Evolutionary conservation across 2,113 vertebrate species (phyloP).

Genomic region (Trochalopteron elliotii): DNA sequence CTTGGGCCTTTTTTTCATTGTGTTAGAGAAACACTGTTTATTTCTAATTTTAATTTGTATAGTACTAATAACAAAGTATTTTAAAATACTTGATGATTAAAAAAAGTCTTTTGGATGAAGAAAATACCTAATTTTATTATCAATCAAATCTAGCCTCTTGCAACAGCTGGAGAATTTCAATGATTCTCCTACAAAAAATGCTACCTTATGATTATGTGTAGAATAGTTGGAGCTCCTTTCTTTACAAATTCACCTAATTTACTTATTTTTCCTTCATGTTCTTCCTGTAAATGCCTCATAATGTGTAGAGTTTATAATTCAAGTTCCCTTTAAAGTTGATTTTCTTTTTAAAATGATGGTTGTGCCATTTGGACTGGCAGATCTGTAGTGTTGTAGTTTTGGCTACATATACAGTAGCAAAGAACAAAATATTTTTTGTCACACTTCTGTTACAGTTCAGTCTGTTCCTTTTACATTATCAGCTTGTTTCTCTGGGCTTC

Average conservation of each 20-base stretch:
- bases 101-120: neutral
- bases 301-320: neutral
- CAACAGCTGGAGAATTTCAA: neutral
- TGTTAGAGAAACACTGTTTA: neutral
- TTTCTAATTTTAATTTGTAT: neutral
- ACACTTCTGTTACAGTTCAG: conserved; percentile 53
- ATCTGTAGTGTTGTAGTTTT: conserved; percentile 63
- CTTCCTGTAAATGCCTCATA: neutral
- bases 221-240: neutral
- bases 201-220: neutral
- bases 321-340: neutral
- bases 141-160: neutral
- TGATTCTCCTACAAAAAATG: neutral
- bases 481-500: conserved; percentile 25
- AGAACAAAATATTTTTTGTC: conserved; percentile 66
- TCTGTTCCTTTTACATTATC: conserved; percentile 51
- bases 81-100: neutral
- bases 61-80: neutral
- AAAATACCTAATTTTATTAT: neutral
- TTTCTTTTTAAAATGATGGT: neutral
- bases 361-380: conserved; percentile 41
- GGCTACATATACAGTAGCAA: conserved; percentile 41
- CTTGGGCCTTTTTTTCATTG: neutral
- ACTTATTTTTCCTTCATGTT: neutral
- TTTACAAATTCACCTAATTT: neutral